These are phyloP conservation scores for Recurvirostra avosetta DNA, from an alignment of 2,113 vertebrate genomes.

Conservation along the genomic window DNA sequence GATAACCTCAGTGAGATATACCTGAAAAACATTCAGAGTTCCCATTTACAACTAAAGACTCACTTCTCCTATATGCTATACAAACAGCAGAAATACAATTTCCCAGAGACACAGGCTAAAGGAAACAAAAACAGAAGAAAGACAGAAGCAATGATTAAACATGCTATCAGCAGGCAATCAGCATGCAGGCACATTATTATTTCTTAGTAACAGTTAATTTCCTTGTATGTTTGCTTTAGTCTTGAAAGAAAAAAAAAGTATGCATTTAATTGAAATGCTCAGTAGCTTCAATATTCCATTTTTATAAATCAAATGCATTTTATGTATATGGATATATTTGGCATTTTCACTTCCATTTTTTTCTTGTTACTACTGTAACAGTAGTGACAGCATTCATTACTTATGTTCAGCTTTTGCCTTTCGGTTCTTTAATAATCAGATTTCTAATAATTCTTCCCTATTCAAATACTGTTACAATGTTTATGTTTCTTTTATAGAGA, in stretches of 20 bases:
- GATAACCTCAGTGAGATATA: not conserved
- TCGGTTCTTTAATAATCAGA: not conserved
- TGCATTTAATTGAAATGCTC: not conserved
- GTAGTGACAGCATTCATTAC: not conserved
- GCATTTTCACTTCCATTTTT: not conserved
- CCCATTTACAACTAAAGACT: not conserved
- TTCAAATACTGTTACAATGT: not conserved
- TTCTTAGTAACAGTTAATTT: slow-evolving; percentile 2
- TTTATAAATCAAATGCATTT: not conserved
- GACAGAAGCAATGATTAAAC: not conserved
- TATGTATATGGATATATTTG: not conserved
- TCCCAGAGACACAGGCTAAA: not conserved
- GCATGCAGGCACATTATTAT: not conserved
- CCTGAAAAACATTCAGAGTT: not conserved
- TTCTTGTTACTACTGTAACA: not conserved
- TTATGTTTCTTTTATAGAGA: not conserved
- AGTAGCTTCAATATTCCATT: not conserved
- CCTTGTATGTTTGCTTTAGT: not conserved
- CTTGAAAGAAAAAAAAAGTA: not conserved
- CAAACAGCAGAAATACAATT: not conserved
- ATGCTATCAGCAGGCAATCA: not conserved
- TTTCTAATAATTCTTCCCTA: not conserved
- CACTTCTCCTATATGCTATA: not conserved
- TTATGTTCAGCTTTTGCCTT: not conserved
- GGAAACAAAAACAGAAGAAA: not conserved